Conservation (phyloP, 2,113 vertebrate genomes). For the Pycnonotus jocosus region DNA sequence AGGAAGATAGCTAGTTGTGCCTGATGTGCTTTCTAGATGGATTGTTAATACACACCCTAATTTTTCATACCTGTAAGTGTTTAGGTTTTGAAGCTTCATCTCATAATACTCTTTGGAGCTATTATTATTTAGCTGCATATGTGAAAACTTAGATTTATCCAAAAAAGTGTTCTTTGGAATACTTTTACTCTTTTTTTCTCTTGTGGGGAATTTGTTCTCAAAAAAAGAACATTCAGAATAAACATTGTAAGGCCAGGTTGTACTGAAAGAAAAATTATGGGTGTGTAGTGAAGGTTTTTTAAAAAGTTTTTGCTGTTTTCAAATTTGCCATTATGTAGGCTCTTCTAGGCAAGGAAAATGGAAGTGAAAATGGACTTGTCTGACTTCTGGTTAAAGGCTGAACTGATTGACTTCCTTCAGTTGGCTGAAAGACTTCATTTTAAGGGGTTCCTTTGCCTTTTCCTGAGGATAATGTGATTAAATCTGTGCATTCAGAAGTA, state of each 20-base stretch:
- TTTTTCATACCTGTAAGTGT: background rate
- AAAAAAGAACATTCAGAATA: background rate
- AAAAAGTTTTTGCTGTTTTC: background rate
- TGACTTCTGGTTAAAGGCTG: background rate
- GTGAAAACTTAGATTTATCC: background rate
- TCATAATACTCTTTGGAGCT: background rate
- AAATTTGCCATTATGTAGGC: background rate
- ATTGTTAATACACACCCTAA: background rate
- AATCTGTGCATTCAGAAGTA: background rate
- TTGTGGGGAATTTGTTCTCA: background rate
- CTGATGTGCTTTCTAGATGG: background rate
- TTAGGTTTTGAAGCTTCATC: background rate
- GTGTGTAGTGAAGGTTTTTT: background rate
- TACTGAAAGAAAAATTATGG: background rate
- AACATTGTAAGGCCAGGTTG: background rate
- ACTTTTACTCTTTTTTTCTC: background rate
- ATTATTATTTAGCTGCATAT: background rate
- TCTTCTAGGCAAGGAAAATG: background rate
- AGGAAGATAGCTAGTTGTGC: background rate
- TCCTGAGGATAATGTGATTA: background rate
- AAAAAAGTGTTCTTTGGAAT: background rate
- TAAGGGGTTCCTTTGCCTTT: background rate
- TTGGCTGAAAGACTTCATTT: background rate
- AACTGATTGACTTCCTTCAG: background rate
- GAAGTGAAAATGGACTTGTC: background rate